Base-by-base conservation (phyloP, 2,888 invertebrate species). In the Perithous albicinctus region DNA sequence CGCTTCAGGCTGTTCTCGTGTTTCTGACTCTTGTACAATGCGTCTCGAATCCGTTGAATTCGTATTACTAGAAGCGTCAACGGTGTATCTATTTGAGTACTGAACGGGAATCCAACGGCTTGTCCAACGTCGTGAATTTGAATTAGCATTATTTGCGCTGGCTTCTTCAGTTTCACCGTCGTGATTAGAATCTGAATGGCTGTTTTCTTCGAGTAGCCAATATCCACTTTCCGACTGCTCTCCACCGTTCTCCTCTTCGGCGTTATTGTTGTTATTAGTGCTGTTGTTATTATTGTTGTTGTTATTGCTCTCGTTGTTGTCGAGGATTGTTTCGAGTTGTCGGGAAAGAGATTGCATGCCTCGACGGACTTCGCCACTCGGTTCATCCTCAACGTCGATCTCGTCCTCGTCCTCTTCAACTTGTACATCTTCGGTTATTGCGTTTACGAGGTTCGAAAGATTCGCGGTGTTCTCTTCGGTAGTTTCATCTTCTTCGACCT, bases 181-280 rank as follows among this genome's bases (percentile, higher is more conserved):
- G 2, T 89, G 87, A 84, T 91, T 90, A 0, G 91, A 91, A 72
- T 91, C 91, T 0, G 91, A 91, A 69, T 90, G 89, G 46, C 89
- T 91, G 56, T 92, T 91, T 66, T 92, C 92, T 51, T 91, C 91
- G 1, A 91, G 85, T 12, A 92, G 64, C 91, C 91, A 91, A 59
- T 91, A 91, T 1, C 91, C 92, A 54, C 87, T 90, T 32, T 91
- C 91, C 15, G 91, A 91, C 69, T 90, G 90, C 56, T 91, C 90
- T 0, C 80, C 75, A 10, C 76, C 78, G 35, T 56, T 85, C 20
- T 87, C 87, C 38, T 87, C 87, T 4, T 85, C 73, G 76, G 51
- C 43, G 78, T 66, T 63, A 10, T 77, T 78, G 18, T 64, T 69
- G 38, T 66, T 74, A 12, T 56, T 75, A 10, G 35, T 78, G 35